Evolutionary conservation across 1,140 invertebrate genomes (phyloP).

Genomic region (Bombus waltoni): DNA sequence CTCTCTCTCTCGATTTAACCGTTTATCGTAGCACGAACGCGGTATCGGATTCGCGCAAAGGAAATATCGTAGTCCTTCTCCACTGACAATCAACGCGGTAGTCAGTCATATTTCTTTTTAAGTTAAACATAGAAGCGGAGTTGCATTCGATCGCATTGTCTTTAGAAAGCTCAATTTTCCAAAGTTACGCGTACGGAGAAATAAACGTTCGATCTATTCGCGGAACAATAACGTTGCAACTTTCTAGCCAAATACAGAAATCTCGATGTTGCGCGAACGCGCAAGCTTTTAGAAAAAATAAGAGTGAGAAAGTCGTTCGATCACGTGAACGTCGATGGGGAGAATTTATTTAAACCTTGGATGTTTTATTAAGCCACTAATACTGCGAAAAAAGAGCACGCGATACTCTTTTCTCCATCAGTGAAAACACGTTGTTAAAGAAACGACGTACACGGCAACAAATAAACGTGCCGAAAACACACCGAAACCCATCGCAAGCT

Average conservation of each 20-base stretch:
- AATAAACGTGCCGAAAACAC: conserved; percentile 10
- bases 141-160: neutral
- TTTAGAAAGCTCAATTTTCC: neutral
- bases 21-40: neutral
- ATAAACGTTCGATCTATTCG: neutral
- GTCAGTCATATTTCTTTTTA: neutral
- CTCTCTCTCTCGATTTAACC: conserved; percentile 30
- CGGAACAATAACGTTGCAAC: neutral
- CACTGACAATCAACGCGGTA: neutral
- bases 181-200: neutral
- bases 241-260: neutral
- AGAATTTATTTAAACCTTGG: neutral
- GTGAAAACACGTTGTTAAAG: neutral
- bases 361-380: neutral
- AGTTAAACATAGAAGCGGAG: neutral
- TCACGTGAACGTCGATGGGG: neutral
- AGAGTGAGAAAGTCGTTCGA: neutral
- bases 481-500: neutral
- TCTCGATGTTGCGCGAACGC: neutral
- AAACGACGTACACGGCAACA: conserved; percentile 13
- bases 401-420: neutral
- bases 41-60: neutral
- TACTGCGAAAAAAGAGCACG: too few relatives aligned
- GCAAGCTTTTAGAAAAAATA: neutral
- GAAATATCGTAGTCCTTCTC: conserved; percentile 19